phyloP scores from a whole-genome alignment of 2,113 vertebrate species.

The Pao palembangensis region DNA sequence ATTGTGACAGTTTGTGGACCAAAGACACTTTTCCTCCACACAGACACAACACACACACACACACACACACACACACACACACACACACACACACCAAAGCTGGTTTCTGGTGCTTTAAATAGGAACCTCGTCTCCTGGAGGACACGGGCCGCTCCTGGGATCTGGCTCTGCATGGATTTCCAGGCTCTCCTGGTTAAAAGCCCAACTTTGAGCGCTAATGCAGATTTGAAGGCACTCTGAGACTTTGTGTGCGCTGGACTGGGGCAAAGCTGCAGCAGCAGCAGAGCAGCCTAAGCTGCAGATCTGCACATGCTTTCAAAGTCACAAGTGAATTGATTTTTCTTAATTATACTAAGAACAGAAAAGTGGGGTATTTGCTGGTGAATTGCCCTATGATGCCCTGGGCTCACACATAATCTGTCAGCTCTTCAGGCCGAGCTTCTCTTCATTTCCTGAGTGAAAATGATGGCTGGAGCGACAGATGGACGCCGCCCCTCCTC shows the following conservation, averaged over 20 bases:
- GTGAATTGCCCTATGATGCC: constrained; percentile 59
- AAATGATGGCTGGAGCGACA: constrained; percentile 36
- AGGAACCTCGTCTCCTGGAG: too few species aligned
- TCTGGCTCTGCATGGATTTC: too few species aligned
- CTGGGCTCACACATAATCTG: constrained; percentile 50
- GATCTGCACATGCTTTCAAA: constrained; percentile 29
- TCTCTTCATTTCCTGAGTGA: constrained; percentile 70
- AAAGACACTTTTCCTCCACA: too few species aligned
- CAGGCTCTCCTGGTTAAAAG: too few species aligned
- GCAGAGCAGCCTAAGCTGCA: constrained; percentile 39
- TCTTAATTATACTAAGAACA: constrained; percentile 66
- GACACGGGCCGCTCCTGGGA: too few species aligned
- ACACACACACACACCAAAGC: not conserved
- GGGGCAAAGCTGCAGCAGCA: constrained; percentile 31
- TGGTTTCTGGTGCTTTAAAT: not conserved
- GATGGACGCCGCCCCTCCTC: constrained; percentile 12
- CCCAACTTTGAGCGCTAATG: constrained; percentile 49
- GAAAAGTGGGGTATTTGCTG: constrained; percentile 45
- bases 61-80: not conserved
- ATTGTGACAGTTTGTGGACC: too few species aligned
- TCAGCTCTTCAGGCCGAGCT: constrained; percentile 35
- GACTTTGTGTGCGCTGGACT: constrained; percentile 47
- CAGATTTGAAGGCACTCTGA: constrained; percentile 6
- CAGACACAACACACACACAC: constrained; percentile 8
- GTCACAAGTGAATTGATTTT: constrained; percentile 68